These are phyloP conservation scores for Drosophila kuntzei DNA, from an alignment of 2,888 invertebrate genomes.

Conservation along the genomic window DNA sequence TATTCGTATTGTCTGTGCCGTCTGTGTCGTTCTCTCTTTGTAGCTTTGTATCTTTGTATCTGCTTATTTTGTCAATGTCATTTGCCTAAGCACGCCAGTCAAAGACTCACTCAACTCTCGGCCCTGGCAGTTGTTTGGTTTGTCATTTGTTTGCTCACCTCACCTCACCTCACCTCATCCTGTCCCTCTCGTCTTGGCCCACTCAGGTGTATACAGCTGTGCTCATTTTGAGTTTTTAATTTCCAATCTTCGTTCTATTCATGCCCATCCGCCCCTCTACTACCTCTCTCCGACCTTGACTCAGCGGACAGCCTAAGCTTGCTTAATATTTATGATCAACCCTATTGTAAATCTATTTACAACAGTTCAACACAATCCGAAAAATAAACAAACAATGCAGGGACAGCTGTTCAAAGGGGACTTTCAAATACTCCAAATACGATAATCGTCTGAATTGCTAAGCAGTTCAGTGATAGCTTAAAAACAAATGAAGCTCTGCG, in stretches of 20 bases:
- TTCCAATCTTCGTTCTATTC: constrained; percentile 16
- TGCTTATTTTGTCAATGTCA: constrained; percentile 73
- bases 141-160: constrained; percentile 30
- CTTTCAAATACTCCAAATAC: neutral
- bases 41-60: constrained; percentile 36
- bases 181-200: neutral
- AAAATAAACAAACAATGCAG: constrained; percentile 1
- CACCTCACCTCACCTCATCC: neutral
- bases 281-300: neutral
- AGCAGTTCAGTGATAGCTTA: neutral
- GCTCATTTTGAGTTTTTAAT: constrained; percentile 26
- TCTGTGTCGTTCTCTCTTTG: neutral
- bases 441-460: constrained; percentile 16
- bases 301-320: constrained; percentile 37
- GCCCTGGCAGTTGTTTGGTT: constrained; percentile 55
- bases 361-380: constrained; percentile 38
- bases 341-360: constrained; percentile 74
- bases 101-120: constrained; percentile 58
- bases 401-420: neutral
- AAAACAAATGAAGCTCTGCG: neutral
- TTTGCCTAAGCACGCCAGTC: constrained; percentile 67
- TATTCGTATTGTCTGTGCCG: constrained; percentile 9
- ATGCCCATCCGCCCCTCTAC: constrained; percentile 1
- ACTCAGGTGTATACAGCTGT: constrained; percentile 48
- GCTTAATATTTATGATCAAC: constrained; percentile 74